Evolutionary conservation across 2,888 invertebrate genomes (phyloP).

Genomic region (Spicauda simplicius): DNA sequence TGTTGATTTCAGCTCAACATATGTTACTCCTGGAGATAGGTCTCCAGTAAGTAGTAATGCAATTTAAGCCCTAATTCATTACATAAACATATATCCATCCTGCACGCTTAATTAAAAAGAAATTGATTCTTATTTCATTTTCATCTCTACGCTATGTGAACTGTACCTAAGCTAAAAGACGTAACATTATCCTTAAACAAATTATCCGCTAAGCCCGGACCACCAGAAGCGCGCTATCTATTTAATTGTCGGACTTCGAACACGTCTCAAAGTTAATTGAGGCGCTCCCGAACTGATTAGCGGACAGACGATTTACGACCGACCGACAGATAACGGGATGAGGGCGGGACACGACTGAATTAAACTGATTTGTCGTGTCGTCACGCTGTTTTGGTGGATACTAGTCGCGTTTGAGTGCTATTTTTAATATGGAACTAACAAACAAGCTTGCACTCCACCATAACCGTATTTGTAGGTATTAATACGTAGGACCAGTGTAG

Average conservation of each 20-base stretch:
- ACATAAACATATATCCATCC: no score
- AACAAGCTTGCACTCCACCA: no score
- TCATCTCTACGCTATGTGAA: not conserved
- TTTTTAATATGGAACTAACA: no score
- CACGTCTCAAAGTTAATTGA: slow-evolving; percentile 79
- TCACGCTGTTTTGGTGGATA: not conserved
- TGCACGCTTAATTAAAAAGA: no score
- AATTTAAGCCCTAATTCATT: no score
- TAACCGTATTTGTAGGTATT: no score
- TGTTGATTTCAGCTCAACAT: no score
- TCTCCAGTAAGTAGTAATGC: no score
- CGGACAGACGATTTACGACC: slow-evolving; percentile 61
- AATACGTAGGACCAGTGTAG: no score
- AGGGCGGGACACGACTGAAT: not conserved
- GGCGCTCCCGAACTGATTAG: slow-evolving; percentile 68
- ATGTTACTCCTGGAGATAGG: no score
- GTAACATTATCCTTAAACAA: slow-evolving; percentile 27
- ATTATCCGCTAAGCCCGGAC: slow-evolving; percentile 50
- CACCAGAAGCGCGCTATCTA: slow-evolving; percentile 77
- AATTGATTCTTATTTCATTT: no score
- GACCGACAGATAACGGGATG: slow-evolving; percentile 43
- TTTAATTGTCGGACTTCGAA: slow-evolving; percentile 72
- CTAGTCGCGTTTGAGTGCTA: no score
- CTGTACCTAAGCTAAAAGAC: not conserved
- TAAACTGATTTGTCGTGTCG: slow-evolving; percentile 3